A percentile compares a stretch with the other conserved stretches of the same genome.
Evolutionary conservation across 2,888 invertebrate species (phyloP).

Genomic region (Xestoiulus laeticollis): DNA sequence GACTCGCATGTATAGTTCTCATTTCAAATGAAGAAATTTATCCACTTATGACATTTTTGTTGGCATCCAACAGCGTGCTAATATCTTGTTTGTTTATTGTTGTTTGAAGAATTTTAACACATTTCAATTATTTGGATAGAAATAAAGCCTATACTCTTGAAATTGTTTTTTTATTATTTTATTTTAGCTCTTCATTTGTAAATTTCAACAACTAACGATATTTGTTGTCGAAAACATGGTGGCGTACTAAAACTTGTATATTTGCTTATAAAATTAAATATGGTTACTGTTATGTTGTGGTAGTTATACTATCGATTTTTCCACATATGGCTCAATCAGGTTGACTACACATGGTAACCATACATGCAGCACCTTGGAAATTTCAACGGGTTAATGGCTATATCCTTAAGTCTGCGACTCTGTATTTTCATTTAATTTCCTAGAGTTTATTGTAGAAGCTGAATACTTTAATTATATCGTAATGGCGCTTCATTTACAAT

Average conservation of each 20-base stretch:
- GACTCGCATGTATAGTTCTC: background rate
- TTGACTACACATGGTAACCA: no score
- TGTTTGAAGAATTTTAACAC: background rate
- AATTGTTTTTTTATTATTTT: background rate
- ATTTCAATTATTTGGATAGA: background rate
- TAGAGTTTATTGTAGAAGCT: no score
- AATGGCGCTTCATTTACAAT: no score
- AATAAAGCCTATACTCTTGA: background rate
- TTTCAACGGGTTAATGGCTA: no score
- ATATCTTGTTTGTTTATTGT: background rate
- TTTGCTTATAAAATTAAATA: background rate
- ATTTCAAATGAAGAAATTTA: background rate
- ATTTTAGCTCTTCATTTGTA: background rate
- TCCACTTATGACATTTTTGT: background rate
- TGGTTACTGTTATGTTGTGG: no score
- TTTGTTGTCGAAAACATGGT: background rate
- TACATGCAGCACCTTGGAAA: no score
- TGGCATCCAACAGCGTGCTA: slow-evolving; percentile 14
- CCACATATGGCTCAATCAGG: no score
- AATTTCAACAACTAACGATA: background rate
- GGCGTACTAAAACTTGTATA: background rate
- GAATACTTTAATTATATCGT: no score
- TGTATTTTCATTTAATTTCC: no score
- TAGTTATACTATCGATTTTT: no score
- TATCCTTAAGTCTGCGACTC: no score